Conservation (phyloP, 2,797 vertebrate genomes). For the Eulemur mongoz region DNA sequence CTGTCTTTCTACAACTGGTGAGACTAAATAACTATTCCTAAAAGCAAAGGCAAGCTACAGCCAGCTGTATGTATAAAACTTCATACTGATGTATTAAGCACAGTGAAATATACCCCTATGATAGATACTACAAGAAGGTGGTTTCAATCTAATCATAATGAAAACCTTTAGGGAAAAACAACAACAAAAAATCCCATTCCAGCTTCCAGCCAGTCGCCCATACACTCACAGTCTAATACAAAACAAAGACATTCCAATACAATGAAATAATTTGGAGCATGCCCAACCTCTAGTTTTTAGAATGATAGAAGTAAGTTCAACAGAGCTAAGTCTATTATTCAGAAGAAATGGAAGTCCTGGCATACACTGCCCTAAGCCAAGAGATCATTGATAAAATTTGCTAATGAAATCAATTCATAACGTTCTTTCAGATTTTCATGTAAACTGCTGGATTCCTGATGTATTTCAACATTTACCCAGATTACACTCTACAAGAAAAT, state of each 20-base stretch:
- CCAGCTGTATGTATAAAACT: not conserved
- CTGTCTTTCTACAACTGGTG: not conserved
- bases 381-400: constrained; percentile 20
- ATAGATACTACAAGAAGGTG: not conserved
- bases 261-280: constrained; percentile 70
- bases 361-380: constrained; percentile 10
- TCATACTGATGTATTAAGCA: not conserved
- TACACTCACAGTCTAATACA: not conserved
- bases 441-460: not conserved
- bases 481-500: not conserved
- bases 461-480: constrained; percentile 15
- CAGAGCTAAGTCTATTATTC: constrained; percentile 39
- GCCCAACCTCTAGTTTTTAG: constrained; percentile 62
- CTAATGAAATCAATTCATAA: constrained; percentile 35
- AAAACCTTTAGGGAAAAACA: constrained; percentile 16
- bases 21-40: not conserved
- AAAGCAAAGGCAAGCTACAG: not conserved
- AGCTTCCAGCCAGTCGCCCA: not conserved
- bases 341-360: constrained; percentile 42
- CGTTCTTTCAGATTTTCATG: constrained; percentile 32
- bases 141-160: not conserved
- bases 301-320: constrained; percentile 43
- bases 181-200: not conserved
- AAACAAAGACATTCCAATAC: constrained; percentile 74
- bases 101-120: not conserved